Evolutionary conservation across 2,888 invertebrate genomes (phyloP), one percentile per base, ranked within the genome.

Genomic region (Microctonus hyperodae): DNA sequence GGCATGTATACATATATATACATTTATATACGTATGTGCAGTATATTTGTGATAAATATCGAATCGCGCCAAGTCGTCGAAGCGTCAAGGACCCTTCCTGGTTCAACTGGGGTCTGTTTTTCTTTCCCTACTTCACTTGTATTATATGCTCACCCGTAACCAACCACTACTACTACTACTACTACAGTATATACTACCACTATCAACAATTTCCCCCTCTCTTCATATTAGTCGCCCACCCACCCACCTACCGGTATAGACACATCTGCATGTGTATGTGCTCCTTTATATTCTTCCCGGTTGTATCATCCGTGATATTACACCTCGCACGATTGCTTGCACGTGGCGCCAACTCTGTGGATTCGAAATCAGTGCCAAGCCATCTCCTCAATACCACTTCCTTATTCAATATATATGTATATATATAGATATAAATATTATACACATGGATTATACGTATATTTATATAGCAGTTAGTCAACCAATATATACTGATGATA

Each of bases 51-150:
- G 73, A 76, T 77, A 74, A 74, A 77, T 78, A 75, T 75, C 73
- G 65, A 74, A 74, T 64, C 55, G 51, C 57, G 28, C 53, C 55
- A 33, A 61, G 37, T 23, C 31, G 65, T 65, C 67, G 61, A 68
- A 69, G 65, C 71, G 65, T 70, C 77, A 76, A 77, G 76, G 78
- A 75, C 74, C 44, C 76, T 79, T 78, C 77, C 76, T 70, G 57
- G 68, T 70, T 71, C 55, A 44, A 40, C 33, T 51, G 22, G 55
- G 55, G 40, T 48, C 60, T 53, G 25, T 40, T 56, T 40, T 37
- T 23, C 37, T 25, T 33, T 13, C 56, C 13, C 33, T 20, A 56
- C 35, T 56, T 56, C 2, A 31, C 33, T 16, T 44, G 44, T 44
- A 44, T 44, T 44, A 44, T n/a, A n/a, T 44, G 16, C 16, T 44